Evolutionary conservation across 2,113 vertebrate species (phyloP).

Genomic region (Pelodiscus sinensis): DNA sequence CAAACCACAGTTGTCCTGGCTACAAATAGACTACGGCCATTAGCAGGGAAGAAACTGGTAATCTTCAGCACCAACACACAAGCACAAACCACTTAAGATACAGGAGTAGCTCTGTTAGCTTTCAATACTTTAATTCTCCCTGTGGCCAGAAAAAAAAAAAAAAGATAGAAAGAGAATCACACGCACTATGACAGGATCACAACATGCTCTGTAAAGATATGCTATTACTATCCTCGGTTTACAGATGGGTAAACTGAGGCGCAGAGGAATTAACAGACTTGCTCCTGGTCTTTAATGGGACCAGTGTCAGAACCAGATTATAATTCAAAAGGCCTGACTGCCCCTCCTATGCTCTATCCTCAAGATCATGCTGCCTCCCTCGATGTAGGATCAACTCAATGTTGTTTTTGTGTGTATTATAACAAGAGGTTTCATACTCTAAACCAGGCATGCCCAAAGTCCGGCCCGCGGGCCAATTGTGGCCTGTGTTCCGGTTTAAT

Average conservation of each 20-base stretch:
- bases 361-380: not conserved
- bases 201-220: not conserved
- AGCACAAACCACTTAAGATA: rapidly evolving
- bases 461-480: too few relatives aligned
- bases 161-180: not conserved
- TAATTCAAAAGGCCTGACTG: not conserved
- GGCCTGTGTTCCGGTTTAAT: too few relatives aligned
- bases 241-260: not conserved
- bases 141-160: rapidly evolving
- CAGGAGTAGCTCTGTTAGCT: not conserved
- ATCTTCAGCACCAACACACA: not conserved
- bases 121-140: not conserved
- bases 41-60: not conserved
- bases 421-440: not conserved
- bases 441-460: too few relatives aligned
- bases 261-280: not conserved
- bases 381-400: not conserved
- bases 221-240: not conserved
- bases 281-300: not conserved
- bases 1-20: rapidly evolving
- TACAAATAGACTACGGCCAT: not conserved
- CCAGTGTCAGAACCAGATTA: rapidly evolving
- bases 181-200: not conserved
- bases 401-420: not conserved
- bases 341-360: not conserved